Base-by-base conservation (phyloP, 1,140 invertebrate genomes). In the Acromyrmex echinatior region DNA sequence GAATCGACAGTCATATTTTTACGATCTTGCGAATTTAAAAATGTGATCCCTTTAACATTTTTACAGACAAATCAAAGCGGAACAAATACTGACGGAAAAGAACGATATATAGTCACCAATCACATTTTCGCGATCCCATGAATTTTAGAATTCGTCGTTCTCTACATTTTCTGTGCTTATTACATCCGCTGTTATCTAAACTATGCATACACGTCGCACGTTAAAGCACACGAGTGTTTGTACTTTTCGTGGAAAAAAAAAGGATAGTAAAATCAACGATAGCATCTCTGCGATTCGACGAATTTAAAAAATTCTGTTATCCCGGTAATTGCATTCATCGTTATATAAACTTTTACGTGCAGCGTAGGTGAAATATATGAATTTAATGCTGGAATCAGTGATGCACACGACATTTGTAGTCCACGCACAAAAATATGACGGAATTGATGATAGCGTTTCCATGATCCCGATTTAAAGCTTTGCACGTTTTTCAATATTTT, bases 121-220 rank as follows among this genome's bases (percentile, higher is more conserved):
- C 74, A 28, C 35, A 28, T 62, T 77, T 58, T 35, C n/a, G 16
- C 74, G 76, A 78, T 63, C 21, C 35, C 25, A 78, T 63, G 76
- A 78, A 63, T 78, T 78, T 63, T 45, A 63, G 39, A 78, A 63
- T 45, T 62, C 21, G 35, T 16, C 16, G 76, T 49, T 49, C 35
- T 78, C 76, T 6, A 45, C 35, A 63, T 63, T 78, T 78, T n/a
- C 39, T 7, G 21, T 28, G 58, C 58, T 78, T 49, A 53, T 80
- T 80, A 56, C 28, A 45, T 35, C 21, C n/a, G 28, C 77, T 63
- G 63, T 25, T 80, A 70, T 63, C 76, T 78, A 80, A 80, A 68
- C 31, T 65, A 65, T 31, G 25, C 31, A 39, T 63, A 16, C 56
- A 3, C 49, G n/a, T 53, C 45, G 45, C 45, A 39, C 16, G 14